Conservation (phyloP, 2,888 invertebrate species). For the Diabrotica balteata region DNA sequence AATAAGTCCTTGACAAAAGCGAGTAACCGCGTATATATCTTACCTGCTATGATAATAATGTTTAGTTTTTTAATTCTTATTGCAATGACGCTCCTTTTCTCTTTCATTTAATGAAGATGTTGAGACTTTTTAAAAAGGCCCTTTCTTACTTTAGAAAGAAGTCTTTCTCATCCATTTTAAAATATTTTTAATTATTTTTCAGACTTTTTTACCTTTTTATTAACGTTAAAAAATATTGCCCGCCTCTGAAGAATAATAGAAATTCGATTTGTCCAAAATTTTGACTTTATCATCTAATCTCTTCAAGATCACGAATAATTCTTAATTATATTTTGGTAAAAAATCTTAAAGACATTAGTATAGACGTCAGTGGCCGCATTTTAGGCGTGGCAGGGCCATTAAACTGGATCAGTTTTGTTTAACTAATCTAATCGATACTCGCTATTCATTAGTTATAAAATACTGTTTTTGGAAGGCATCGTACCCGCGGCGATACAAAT, state of each 20-base stretch:
- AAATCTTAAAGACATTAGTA: neutral
- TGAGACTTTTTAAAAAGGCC: no score
- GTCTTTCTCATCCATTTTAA: no score
- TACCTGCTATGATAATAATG: no score
- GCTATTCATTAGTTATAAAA: slow-evolving; percentile 6
- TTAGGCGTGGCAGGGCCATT: slow-evolving; percentile 2
- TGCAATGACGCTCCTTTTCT: no score
- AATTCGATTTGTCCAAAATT: neutral
- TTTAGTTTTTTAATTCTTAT: no score
- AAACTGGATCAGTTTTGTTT: slow-evolving; percentile 14
- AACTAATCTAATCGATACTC: slow-evolving; percentile 1
- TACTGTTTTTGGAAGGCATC: neutral
- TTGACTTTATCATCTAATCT: neutral
- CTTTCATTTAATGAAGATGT: no score
- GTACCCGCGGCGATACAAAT: slow-evolving; percentile 3
- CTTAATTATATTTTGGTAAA: slow-evolving; percentile 1
- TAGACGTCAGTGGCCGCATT: neutral
- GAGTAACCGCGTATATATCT: no score
- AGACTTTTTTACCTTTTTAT: no score
- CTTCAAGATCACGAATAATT: slow-evolving; percentile 6
- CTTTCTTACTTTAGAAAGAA: no score
- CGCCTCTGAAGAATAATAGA: neutral
- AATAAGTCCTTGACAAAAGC: no score
- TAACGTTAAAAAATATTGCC: no score
- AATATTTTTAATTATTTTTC: no score